Conservation (phyloP, 2,113 vertebrate genomes). For the Phrynosoma platyrhinos region DNA sequence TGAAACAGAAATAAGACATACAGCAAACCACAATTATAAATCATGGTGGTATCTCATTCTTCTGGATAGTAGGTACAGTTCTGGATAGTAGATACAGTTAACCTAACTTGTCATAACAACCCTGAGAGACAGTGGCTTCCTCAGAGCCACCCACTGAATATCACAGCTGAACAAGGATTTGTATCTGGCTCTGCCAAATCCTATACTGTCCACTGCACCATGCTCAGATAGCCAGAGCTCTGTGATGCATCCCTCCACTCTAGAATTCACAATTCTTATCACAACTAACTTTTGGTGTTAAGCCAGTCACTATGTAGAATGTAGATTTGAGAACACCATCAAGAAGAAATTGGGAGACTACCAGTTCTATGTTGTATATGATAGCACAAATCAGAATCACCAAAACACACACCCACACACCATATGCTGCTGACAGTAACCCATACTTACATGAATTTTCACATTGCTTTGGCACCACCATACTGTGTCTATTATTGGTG, state of each 20-base stretch:
- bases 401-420: not conserved
- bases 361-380: not conserved
- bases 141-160: not conserved
- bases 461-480: not conserved
- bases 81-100: not conserved
- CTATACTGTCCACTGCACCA: not conserved
- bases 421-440: not conserved
- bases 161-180: not conserved
- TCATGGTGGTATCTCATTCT: not conserved
- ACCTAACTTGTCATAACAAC: not conserved
- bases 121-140: not conserved
- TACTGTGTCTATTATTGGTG: not conserved
- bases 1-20: not conserved
- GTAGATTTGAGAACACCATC: not conserved
- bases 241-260: not conserved
- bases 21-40: not conserved
- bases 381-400: not conserved
- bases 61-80: not conserved
- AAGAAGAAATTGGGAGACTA: not conserved
- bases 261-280: not conserved
- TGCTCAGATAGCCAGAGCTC: not conserved
- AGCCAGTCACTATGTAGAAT: not conserved
- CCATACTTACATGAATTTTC: not conserved
- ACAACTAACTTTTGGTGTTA: not conserved
- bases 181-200: not conserved